Evolutionary conservation across 1,140 invertebrate genomes (phyloP).

Genomic region (Thaumatotibia leucotreta): DNA sequence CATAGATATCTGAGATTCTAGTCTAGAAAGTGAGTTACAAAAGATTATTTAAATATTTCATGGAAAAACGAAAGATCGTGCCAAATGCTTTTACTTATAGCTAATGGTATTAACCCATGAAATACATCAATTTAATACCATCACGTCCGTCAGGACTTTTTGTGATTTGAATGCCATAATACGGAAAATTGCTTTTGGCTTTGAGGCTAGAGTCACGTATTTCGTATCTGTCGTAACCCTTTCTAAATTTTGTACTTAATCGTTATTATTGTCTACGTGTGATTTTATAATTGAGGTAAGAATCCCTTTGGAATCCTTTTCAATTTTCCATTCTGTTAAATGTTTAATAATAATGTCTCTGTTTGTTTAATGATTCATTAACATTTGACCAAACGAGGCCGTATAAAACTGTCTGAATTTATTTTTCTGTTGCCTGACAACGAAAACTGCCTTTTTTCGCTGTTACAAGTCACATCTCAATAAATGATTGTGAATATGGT

Average conservation of each 20-base stretch:
- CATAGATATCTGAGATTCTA: slow-evolving; percentile 18
- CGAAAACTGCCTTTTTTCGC: too few species aligned
- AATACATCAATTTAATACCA: neutral
- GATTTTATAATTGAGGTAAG: too few species aligned
- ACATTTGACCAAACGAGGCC: too few species aligned
- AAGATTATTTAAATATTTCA: neutral
- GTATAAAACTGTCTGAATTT: too few species aligned
- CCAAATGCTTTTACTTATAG: neutral
- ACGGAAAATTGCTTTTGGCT: neutral
- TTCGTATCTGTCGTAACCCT: neutral
- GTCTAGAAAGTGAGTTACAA: slow-evolving; percentile 24
- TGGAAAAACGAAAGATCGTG: neutral
- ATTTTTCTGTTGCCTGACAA: too few species aligned
- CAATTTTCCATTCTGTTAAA: too few species aligned
- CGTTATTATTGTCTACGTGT: too few species aligned
- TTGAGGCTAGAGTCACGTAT: neutral
- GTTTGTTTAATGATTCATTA: too few species aligned
- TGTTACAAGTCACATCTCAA: too few species aligned
- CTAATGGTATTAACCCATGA: neutral
- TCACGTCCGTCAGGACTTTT: neutral
- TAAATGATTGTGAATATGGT: too few species aligned
- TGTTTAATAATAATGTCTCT: too few species aligned
- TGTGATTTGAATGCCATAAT: neutral
- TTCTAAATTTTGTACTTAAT: neutral
- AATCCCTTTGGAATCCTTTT: too few species aligned